Conservation (phyloP, 2,888 invertebrate genomes). For the Ceratothoa steindachneri region DNA sequence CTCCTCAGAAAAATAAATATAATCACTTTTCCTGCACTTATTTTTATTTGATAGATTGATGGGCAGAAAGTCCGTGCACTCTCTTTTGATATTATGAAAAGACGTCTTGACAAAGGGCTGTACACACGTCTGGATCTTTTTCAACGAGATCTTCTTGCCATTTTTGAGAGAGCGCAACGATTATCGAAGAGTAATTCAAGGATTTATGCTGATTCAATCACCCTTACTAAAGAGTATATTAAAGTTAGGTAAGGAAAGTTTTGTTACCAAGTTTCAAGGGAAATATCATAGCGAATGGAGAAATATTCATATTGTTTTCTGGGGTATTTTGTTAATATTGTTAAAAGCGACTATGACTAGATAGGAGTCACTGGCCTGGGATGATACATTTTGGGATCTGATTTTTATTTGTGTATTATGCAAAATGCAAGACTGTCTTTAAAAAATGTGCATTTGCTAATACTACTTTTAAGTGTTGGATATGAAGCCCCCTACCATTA, state of each 20-base stretch:
- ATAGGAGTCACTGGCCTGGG: too few species aligned
- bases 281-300: too few species aligned
- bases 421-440: too few species aligned
- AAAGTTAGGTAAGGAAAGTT: constrained; percentile 50
- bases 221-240: constrained; percentile 86
- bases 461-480: too few species aligned
- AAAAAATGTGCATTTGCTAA: too few species aligned
- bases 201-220: constrained; percentile 90
- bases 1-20: too few species aligned
- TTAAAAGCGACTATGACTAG: neutral
- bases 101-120: constrained; percentile 82
- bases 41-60: too few species aligned
- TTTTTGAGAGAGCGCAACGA: constrained; percentile 80
- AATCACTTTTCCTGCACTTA: too few species aligned
- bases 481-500: too few species aligned
- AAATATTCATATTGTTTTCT: neutral
- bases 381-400: too few species aligned
- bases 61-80: constrained; percentile 68
- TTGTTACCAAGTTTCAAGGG: too few species aligned
- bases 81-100: constrained; percentile 87
- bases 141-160: constrained; percentile 92
- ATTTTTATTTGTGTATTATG: too few species aligned
- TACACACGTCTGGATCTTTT: constrained; percentile 91
- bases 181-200: constrained; percentile 88
- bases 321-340: neutral